phyloP scores from a whole-genome alignment of 53 echinoderm and acorn worm species.

The Stichopus horrens region DNA sequence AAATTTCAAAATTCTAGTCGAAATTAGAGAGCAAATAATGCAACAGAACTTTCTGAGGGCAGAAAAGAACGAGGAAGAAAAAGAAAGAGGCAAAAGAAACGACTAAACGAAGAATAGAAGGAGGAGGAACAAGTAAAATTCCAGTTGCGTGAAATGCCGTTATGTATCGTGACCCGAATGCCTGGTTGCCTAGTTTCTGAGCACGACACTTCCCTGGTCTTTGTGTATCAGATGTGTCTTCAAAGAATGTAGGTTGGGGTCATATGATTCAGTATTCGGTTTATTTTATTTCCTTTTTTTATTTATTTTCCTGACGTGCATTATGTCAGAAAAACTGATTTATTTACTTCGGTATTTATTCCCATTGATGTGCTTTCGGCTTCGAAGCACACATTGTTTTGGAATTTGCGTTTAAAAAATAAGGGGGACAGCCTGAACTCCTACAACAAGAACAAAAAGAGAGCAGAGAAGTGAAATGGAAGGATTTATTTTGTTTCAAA shows the following conservation, averaged over 20 bases:
- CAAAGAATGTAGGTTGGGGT: conserved; percentile 33
- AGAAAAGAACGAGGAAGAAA: too few species aligned
- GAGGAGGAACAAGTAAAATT: too few species aligned
- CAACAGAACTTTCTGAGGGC: too few species aligned
- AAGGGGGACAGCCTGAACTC: background rate
- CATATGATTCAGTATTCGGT: background rate
- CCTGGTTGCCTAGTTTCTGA: background rate
- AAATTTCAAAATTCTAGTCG: too few species aligned
- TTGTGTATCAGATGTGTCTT: background rate
- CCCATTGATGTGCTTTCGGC: conserved; percentile 14
- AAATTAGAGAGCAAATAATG: too few species aligned
- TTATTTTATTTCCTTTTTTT: conserved; percentile 24
- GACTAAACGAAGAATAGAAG: too few species aligned
- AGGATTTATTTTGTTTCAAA: background rate
- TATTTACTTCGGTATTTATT: background rate
- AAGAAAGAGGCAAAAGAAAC: too few species aligned
- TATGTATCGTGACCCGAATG: background rate
- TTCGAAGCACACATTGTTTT: conserved; percentile 6
- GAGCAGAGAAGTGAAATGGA: too few species aligned
- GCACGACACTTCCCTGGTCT: background rate
- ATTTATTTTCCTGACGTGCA: conserved; percentile 39
- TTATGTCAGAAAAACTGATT: conserved; percentile 20
- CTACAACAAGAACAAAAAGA: background rate
- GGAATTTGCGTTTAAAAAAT: conserved; percentile 1
- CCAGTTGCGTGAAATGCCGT: too few species aligned